Evolutionary conservation across 2,888 invertebrate genomes (phyloP).

Genomic region (Pyrochroa serraticornis): DNA sequence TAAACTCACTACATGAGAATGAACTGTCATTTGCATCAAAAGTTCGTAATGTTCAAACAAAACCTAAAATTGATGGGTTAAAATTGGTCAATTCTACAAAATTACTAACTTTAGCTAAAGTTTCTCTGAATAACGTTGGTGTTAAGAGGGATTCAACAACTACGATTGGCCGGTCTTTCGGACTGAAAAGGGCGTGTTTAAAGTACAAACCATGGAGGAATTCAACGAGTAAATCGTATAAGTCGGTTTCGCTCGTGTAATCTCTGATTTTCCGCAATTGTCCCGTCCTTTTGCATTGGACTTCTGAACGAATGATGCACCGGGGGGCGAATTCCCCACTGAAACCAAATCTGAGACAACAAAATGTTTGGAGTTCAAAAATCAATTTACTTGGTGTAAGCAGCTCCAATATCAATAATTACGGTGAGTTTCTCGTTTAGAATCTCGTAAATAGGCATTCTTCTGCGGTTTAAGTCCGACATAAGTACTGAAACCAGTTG

Average conservation of each 20-base stretch:
- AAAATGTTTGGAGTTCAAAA: conserved; percentile 23
- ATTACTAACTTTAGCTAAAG: conserved; percentile 76
- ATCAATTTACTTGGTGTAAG: conserved; percentile 82
- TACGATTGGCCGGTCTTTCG: conserved; percentile 91
- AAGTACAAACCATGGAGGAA: conserved; percentile 89
- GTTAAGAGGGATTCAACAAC: conserved; percentile 89
- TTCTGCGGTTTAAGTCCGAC: conserved; percentile 47
- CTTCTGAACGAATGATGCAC: conserved; percentile 82
- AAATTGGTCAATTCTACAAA: neutral
- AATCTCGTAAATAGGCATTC: conserved; percentile 81
- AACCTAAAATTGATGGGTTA: conserved; percentile 40
- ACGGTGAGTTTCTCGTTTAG: conserved; percentile 88
- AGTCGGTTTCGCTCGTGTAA: conserved; percentile 69
- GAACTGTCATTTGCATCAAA: conserved; percentile 66
- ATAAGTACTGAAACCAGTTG: no score
- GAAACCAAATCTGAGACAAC: conserved; percentile 79
- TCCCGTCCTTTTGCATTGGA: conserved; percentile 70
- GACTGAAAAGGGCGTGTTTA: conserved; percentile 89
- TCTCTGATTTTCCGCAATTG: conserved; percentile 68
- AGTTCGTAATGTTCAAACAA: conserved; percentile 94
- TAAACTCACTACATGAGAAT: conserved; percentile 83
- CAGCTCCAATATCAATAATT: conserved; percentile 87
- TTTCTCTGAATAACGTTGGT: conserved; percentile 81
- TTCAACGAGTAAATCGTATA: conserved; percentile 85
- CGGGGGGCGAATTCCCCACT: conserved; percentile 88